These are phyloP conservation scores for Sinocyclocheilus rhinocerous DNA, from an alignment of 2,113 vertebrate species.

Conservation along the genomic window DNA sequence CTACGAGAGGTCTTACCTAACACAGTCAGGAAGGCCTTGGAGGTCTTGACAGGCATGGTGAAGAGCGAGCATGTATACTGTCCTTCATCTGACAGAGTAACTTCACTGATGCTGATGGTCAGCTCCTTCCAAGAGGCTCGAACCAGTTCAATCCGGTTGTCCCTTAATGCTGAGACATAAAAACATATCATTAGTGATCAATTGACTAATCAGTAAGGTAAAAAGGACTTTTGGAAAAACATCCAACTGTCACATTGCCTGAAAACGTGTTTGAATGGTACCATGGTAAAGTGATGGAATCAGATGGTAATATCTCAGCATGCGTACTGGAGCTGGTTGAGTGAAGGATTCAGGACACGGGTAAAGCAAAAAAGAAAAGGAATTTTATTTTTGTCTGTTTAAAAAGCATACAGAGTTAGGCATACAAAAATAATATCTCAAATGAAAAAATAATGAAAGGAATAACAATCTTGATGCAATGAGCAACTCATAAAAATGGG, in stretches of 20 bases:
- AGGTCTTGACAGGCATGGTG: conserved; percentile 98
- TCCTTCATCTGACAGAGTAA: conserved; percentile 93
- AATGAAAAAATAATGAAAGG: neutral
- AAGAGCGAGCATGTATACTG: conserved; percentile 98
- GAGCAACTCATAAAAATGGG: neutral
- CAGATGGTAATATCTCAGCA: neutral
- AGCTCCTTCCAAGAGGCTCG: conserved; percentile 92
- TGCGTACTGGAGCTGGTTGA: neutral
- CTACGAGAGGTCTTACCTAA: conserved; percentile 80
- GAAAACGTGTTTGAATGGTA: neutral
- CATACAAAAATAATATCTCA: neutral
- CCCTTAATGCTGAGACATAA: conserved; percentile 83
- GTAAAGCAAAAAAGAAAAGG: neutral
- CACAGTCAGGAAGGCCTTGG: conserved; percentile 96
- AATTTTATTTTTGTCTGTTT: neutral
- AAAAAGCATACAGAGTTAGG: neutral
- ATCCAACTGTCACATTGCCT: neutral
- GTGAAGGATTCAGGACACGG: neutral
- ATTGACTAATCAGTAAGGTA: neutral
- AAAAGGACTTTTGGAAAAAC: neutral
- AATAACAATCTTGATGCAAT: neutral
- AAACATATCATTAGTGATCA: neutral
- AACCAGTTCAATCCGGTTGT: conserved; percentile 96
- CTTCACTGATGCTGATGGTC: conserved; percentile 92
- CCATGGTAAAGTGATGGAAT: neutral